Evolutionary conservation across 2,888 invertebrate genomes (phyloP), one percentile per base, ranked within the genome.

Genomic region (Aleiodes leptofemur): DNA sequence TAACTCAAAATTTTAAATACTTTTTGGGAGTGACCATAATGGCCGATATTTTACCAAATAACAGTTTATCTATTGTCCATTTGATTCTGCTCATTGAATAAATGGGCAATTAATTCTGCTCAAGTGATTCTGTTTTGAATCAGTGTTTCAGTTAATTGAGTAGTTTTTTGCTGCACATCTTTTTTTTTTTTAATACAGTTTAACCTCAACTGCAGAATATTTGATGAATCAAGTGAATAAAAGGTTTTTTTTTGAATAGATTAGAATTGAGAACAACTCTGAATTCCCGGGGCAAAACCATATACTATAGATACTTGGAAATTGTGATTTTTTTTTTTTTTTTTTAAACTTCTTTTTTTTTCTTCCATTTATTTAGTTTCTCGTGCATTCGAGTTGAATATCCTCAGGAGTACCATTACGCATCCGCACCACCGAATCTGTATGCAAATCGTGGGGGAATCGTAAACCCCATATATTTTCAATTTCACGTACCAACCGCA

Each of bases 381-480:
- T 59, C 34, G 6, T 51, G 14, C 48, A 68, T 48, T 48, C 9
- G 9, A 23, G 48, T 14, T 64, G 64, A 55, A 34, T 55, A 69
- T 55, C 55, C 69, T 69, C 69, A 69, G 55, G 69, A 69, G 69
- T 69, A 13, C 69, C 55, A 69, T 69, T 69, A 69, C 53, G 43
- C 55, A 69, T 55, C 38, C 56, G 69, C 69, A 55, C 55, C 55
- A 55, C 38, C 55, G 69, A 69, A 55, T 69, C 55, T 69, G 55
- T 69, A 69, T 69, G 69, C 69, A 69, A 69, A 69, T 69, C 69
- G 38, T 69, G 53, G 69, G 55, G 55, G 55, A 69, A 53, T 55
- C 55, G 69, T 69, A 55, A 69, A 69, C 55, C 55, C 55, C 55
- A 55, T 69, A 69, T 69, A 69, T 69, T 69, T 69, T 69, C 69